Percentiles rank a stretch among this genome's conserved stretches.
Conservation (phyloP, 1,140 invertebrate species). For the Mya arenaria region DNA sequence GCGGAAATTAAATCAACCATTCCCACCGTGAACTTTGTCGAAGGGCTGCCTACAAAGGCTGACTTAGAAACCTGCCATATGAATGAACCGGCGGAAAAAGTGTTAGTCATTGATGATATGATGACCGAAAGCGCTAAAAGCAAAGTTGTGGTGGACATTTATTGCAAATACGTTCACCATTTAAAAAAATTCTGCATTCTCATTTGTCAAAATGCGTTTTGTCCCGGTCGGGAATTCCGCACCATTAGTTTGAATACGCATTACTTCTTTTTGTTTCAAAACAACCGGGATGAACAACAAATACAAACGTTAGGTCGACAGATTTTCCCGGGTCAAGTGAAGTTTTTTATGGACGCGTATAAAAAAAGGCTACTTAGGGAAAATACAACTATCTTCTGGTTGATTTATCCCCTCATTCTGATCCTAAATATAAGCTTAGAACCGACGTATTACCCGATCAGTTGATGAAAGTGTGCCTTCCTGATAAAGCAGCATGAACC, state of each 20-base stretch:
- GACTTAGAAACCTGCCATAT: slow-evolving; percentile 29
- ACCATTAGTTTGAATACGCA: slow-evolving; percentile 37
- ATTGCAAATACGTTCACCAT: no score
- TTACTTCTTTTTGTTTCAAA: slow-evolving; percentile 43
- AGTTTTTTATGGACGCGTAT: slow-evolving; percentile 43
- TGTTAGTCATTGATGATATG: slow-evolving; percentile 27
- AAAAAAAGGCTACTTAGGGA: slow-evolving; percentile 9
- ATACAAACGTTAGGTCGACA: slow-evolving; percentile 34
- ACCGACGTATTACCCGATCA: slow-evolving; percentile 33
- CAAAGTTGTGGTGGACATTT: no score
- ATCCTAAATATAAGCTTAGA: slow-evolving; percentile 38
- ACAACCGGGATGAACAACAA: slow-evolving; percentile 37
- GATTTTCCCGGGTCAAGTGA: slow-evolving; percentile 15
- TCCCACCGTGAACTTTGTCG: slow-evolving; percentile 13
- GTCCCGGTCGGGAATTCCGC: slow-evolving; percentile 8
- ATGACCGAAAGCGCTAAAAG: slow-evolving; percentile 25
- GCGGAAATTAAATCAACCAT: slow-evolving; percentile 22
- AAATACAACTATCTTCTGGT: slow-evolving; percentile 42
- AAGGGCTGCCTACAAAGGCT: slow-evolving; percentile 33
- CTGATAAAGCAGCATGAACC: slow-evolving; percentile 42
- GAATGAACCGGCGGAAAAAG: slow-evolving; percentile 26
- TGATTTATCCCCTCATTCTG: slow-evolving; percentile 32
- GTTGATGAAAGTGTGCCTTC: slow-evolving; percentile 27
- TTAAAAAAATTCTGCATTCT: no score
- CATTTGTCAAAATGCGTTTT: no score